phyloP scores from a whole-genome alignment of 2,113 vertebrate genomes.

The Saguinus midas region DNA sequence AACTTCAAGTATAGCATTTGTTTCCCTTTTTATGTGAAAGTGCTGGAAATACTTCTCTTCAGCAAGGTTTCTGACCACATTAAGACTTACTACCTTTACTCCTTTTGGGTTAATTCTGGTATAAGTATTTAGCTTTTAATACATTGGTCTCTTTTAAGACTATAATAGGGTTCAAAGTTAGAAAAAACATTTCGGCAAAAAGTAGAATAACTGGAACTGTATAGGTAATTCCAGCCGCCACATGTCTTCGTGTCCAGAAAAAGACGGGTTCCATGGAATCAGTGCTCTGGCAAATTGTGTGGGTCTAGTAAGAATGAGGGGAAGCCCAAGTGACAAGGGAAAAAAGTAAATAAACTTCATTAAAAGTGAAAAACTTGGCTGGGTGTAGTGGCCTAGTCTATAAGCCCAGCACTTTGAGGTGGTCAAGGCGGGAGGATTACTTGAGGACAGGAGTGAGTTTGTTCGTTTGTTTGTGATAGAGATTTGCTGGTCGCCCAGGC shows the following conservation, averaged over 20 bases:
- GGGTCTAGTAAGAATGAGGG: background rate
- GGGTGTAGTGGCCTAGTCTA: too few relatives aligned
- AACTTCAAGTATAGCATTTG: background rate
- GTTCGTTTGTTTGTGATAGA: too few relatives aligned
- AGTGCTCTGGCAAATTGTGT: background rate
- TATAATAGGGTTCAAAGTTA: background rate
- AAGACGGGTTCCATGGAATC: background rate
- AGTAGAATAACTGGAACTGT: background rate
- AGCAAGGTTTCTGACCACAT: background rate
- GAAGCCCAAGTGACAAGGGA: background rate
- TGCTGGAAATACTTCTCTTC: background rate
- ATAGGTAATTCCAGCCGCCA: background rate
- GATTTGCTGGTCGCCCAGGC: too few relatives aligned
- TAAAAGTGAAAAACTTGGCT: background rate
- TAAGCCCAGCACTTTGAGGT: too few relatives aligned
- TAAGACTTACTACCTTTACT: background rate
- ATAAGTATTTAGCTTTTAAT: background rate
- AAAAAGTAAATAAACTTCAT: background rate
- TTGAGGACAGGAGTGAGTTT: too few relatives aligned
- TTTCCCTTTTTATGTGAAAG: background rate
- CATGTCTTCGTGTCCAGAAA: background rate
- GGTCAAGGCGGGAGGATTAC: too few relatives aligned
- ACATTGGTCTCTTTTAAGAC: background rate
- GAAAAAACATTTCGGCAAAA: background rate
- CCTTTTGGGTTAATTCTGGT: background rate